Percentiles rank a stretch among this genome's conserved stretches.
phyloP scores from a whole-genome alignment of 2,797 vertebrate species.

The Notamacropus eugenii region DNA sequence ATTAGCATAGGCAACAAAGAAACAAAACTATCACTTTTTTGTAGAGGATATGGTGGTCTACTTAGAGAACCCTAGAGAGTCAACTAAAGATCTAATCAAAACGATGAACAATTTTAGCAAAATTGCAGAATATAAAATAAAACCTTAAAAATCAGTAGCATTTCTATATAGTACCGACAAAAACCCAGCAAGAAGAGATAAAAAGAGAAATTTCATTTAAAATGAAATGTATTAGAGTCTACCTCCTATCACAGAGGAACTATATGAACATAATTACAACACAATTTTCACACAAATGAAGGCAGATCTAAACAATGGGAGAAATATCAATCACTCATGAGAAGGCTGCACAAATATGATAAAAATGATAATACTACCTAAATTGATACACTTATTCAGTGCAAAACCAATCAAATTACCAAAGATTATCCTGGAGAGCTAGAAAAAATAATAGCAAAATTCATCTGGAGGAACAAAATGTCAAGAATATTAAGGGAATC shows the following conservation, averaged over 20 bases:
- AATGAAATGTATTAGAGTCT: neutral
- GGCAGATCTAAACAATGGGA: neutral
- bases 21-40: neutral
- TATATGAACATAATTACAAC: neutral
- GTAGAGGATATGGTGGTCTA: neutral
- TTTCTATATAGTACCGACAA: neutral
- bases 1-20: neutral
- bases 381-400: neutral
- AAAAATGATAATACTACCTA: neutral
- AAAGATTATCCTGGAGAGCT: neutral
- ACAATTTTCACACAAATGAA: neutral
- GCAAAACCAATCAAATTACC: neutral
- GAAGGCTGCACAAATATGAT: neutral
- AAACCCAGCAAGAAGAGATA: neutral
- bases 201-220: neutral
- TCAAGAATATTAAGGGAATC: neutral
- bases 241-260: neutral
- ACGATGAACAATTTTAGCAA: neutral
- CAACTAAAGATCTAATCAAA: neutral
- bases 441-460: neutral
- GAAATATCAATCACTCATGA: neutral
- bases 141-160: neutral
- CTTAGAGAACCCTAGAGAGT: neutral
- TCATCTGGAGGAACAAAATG: neutral
- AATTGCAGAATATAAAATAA: neutral